Evolutionary conservation across 1,140 invertebrate species (phyloP).

Genomic region (Galleria mellonella): DNA sequence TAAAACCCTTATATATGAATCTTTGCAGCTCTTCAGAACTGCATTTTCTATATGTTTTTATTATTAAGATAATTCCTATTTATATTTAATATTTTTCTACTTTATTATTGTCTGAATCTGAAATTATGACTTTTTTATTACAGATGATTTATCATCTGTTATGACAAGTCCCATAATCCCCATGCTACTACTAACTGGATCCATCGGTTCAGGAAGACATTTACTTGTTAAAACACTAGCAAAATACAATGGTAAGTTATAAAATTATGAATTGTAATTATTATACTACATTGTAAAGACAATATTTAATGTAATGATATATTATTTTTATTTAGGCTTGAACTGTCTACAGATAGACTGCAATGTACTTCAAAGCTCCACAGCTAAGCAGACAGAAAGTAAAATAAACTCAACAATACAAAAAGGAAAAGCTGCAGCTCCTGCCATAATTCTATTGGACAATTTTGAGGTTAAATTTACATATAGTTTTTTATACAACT

Average conservation of each 20-base stretch:
- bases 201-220: slow-evolving; percentile 51
- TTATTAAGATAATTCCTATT: no score
- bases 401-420: slow-evolving; percentile 64
- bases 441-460: slow-evolving; percentile 56
- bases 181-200: slow-evolving; percentile 60
- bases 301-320: no score
- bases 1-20: no score
- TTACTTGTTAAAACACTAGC: slow-evolving; percentile 53
- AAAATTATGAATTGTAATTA: slow-evolving; percentile 14
- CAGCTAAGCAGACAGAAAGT: slow-evolving; percentile 69
- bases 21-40: no score
- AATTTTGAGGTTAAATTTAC: slow-evolving; percentile 59
- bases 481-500: no score
- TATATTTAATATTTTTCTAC: background rate
- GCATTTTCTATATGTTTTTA: no score
- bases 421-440: slow-evolving; percentile 58
- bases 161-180: slow-evolving; percentile 56
- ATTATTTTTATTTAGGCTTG: slow-evolving; percentile 27
- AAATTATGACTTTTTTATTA: slow-evolving; percentile 15
- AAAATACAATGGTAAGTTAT: slow-evolving; percentile 54
- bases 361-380: slow-evolving; percentile 58
- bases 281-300: no score
- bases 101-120: background rate
- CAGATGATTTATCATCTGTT: slow-evolving; percentile 50
- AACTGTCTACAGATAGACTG: slow-evolving; percentile 58